phyloP scores from a whole-genome alignment of 1,140 invertebrate genomes.

The Stegodyphus mimosarum region DNA sequence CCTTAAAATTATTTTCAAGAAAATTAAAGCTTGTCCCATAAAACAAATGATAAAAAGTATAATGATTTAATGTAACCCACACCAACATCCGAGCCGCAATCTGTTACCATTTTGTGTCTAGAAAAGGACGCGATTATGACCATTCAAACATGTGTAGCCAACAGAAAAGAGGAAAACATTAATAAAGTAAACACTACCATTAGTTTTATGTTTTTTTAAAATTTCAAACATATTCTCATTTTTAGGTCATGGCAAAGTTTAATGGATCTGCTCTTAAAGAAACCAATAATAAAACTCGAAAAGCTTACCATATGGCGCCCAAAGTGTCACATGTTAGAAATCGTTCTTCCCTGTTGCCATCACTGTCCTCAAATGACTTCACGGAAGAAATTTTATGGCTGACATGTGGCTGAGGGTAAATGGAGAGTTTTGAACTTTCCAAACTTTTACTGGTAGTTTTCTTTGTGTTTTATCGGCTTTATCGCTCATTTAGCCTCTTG shows the following conservation, averaged over 20 bases:
- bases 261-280: constrained; percentile 21
- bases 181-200: no score
- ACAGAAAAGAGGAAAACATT: no score
- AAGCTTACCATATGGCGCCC: constrained; percentile 14
- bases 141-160: no score
- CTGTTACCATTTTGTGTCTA: no score
- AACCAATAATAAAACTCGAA: constrained; percentile 30
- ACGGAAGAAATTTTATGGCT: constrained; percentile 29
- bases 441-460: constrained; percentile 35
- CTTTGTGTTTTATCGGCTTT: neutral
- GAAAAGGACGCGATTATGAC: no score
- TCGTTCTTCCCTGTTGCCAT: constrained; percentile 6
- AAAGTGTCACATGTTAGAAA: constrained; percentile 29
- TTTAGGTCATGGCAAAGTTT: constrained; percentile 31
- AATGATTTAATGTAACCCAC: no score
- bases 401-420: constrained; percentile 27
- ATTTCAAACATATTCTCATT: constrained; percentile 14
- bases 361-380: constrained; percentile 30
- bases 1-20: no score
- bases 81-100: no score
- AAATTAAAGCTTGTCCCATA: no score
- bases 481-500: constrained; percentile 4
- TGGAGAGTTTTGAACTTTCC: constrained; percentile 15
- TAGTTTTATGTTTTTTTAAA: no score
- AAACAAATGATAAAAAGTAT: no score